Conservation (phyloP, 2,113 vertebrate genomes). For the Burhinus oedicnemus region DNA sequence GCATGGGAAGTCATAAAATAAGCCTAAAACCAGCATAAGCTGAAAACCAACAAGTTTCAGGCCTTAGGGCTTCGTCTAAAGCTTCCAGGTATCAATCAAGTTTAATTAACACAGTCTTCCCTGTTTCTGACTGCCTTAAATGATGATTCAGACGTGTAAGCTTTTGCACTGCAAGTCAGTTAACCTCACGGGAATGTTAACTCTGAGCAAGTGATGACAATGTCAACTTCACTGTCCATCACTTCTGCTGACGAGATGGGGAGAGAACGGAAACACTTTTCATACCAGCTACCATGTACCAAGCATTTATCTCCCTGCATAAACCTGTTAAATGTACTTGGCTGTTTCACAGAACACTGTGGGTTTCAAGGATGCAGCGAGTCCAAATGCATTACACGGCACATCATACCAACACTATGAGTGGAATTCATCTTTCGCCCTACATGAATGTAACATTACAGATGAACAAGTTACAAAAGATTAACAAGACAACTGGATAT, state of each 20-base stretch:
- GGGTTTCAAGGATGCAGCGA: neutral
- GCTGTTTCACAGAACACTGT: accelerated
- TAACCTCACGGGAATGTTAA: neutral
- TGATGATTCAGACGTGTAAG: neutral
- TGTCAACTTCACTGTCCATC: neutral
- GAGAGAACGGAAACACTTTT: conserved; percentile 5
- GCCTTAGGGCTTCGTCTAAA: neutral
- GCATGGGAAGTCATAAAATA: neutral
- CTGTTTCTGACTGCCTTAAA: neutral
- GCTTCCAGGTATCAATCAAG: neutral
- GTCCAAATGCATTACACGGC: accelerated
- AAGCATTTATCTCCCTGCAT: neutral
- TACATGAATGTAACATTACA: neutral
- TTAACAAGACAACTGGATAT: neutral
- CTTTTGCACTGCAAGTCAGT: neutral
- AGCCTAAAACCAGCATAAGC: neutral
- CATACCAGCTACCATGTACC: neutral
- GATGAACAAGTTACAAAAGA: neutral
- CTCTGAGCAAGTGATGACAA: neutral
- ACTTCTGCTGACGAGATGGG: accelerated
- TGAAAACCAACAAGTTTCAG: neutral
- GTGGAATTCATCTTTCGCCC: neutral
- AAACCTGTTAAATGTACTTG: neutral
- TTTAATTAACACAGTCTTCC: neutral
- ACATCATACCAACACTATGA: accelerated